Percentiles rank a stretch among this genome's conserved stretches.
These are phyloP conservation scores for Addax nasomaculatus DNA, from an alignment of 2,113 vertebrate species.

Conservation along the genomic window DNA sequence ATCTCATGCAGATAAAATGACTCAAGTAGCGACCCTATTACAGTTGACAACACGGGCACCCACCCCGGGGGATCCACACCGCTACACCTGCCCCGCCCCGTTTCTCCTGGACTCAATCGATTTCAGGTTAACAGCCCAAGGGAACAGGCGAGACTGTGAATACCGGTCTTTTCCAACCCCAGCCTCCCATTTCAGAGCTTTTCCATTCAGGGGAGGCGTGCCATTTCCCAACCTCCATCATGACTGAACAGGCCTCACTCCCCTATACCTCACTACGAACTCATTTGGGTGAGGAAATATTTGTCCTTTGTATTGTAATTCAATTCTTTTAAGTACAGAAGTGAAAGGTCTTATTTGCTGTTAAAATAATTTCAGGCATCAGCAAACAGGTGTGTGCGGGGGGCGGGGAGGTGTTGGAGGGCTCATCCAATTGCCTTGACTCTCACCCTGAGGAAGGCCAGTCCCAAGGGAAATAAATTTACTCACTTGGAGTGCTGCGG, in stretches of 20 bases:
- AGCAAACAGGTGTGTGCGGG: neutral
- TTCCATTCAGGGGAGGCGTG: neutral
- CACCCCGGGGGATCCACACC: neutral
- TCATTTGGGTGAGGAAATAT: neutral
- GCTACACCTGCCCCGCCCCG: accelerated
- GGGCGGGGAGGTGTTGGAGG: neutral
- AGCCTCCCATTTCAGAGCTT: neutral
- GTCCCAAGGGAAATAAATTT: neutral
- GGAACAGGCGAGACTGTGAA: neutral
- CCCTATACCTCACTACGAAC: neutral
- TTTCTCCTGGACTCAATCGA: neutral
- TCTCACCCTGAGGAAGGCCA: neutral
- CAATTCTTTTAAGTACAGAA: neutral
- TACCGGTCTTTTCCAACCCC: too few relatives aligned
- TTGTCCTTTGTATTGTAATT: neutral
- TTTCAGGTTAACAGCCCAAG: neutral
- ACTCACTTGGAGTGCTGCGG: neutral
- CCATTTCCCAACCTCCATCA: neutral
- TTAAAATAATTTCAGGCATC: neutral
- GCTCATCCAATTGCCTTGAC: neutral
- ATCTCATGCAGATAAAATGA: neutral
- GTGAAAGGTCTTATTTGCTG: neutral
- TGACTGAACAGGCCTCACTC: neutral
- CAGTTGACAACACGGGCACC: accelerated
- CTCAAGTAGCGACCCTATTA: neutral